Percentiles rank a stretch among this genome's conserved stretches.
phyloP scores from a whole-genome alignment of 2,797 vertebrate species.

The Enoplosus armatus region DNA sequence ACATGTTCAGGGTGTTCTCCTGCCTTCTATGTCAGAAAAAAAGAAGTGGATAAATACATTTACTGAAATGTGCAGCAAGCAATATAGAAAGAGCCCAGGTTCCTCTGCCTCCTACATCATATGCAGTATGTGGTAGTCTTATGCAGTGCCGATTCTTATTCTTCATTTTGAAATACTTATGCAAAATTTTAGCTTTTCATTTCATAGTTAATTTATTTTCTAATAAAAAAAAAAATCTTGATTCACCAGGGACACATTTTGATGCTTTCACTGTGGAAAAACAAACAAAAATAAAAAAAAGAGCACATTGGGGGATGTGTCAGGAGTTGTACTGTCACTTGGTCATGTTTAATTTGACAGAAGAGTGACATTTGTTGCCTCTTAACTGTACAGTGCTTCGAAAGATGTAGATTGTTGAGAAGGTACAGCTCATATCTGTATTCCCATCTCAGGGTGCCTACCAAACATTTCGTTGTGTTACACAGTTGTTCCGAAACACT shows the following conservation, averaged over 20 bases:
- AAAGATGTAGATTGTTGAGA: conserved; percentile 51
- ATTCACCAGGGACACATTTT: conserved; percentile 35
- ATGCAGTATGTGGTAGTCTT: conserved; percentile 16
- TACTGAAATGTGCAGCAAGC: conserved; percentile 24
- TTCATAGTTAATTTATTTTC: conserved; percentile 31
- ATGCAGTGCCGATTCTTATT: conserved; percentile 18
- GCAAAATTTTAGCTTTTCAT: conserved; percentile 53
- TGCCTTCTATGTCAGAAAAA: conserved; percentile 4
- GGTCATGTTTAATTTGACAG: conserved; percentile 29
- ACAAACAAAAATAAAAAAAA: conserved; percentile 27
- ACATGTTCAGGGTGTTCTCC: conserved; percentile 14
- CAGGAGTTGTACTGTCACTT: conserved; percentile 19
- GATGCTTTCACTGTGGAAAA: conserved; percentile 67
- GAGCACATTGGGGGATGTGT: conserved; percentile 18
- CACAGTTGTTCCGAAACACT: conserved; percentile 54
- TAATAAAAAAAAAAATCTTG: not conserved
- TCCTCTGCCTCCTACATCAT: conserved; percentile 67
- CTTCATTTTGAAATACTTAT: conserved; percentile 56
- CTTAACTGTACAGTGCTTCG: conserved; percentile 28
- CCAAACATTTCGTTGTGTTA: conserved; percentile 62
- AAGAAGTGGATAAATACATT: not conserved
- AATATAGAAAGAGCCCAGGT: conserved; percentile 25
- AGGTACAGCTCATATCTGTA: conserved; percentile 69
- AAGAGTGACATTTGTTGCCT: conserved; percentile 50
- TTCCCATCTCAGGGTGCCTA: conserved; percentile 83